phyloP scores from a whole-genome alignment of 2,797 vertebrate species.

The Menidia menidia region DNA sequence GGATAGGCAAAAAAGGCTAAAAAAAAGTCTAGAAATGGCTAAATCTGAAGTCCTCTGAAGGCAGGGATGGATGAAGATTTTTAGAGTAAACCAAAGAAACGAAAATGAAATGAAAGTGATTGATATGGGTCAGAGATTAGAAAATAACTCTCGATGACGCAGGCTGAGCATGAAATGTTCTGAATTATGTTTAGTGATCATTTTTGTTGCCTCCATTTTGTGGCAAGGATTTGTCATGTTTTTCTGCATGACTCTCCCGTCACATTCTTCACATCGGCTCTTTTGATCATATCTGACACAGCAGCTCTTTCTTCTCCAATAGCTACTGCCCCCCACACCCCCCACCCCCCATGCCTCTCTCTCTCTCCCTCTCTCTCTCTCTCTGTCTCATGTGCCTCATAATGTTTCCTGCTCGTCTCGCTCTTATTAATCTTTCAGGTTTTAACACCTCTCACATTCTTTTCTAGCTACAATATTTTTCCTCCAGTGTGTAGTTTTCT shows the following conservation, averaged over 20 bases:
- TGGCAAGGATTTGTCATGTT: conserved; percentile 6
- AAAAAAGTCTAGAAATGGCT: no score
- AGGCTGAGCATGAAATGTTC: conserved; percentile 11
- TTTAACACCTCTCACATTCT: conserved; percentile 20
- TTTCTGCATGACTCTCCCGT: conserved; percentile 10
- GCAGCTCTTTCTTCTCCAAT: conserved; percentile 21
- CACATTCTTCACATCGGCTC: conserved; percentile 20
- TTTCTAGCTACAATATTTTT: background rate
- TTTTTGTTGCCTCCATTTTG: conserved; percentile 22
- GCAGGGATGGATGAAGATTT: no score
- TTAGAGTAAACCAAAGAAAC: conserved; percentile 18
- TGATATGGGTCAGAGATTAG: conserved; percentile 44
- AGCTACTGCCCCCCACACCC: conserved; percentile 16
- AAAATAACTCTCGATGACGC: conserved; percentile 26
- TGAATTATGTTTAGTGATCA: conserved; percentile 17
- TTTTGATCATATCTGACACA: conserved; percentile 57
- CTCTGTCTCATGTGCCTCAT: conserved; percentile 1
- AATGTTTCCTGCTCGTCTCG: conserved; percentile 15
- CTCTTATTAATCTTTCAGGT: conserved; percentile 28
- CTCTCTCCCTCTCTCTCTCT: conserved; percentile 1
- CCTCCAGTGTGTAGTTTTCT: conserved; percentile 11
- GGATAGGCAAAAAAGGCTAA: no score
- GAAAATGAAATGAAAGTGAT: conserved; percentile 10
- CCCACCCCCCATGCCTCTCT: background rate
- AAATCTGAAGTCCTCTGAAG: no score